phyloP scores from a whole-genome alignment of 64 coral and sea anemone species.

The Astreopora myriophthalma region DNA sequence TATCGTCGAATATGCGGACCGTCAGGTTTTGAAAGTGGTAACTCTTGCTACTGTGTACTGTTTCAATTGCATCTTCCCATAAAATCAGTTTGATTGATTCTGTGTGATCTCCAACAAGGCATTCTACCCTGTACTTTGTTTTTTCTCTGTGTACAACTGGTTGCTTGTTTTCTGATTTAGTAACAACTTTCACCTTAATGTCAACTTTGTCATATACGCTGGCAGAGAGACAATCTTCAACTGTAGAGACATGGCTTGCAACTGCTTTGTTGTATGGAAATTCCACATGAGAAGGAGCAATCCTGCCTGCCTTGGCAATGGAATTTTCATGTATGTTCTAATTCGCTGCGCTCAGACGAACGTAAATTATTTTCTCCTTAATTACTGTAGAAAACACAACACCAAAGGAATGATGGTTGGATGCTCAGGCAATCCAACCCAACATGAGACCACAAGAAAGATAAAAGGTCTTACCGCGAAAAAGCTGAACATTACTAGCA shows the following conservation, averaged over 20 bases:
- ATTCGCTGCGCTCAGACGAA: no score
- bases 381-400: conserved; percentile 36
- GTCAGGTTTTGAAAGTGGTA: conserved; percentile 48
- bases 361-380: conserved; percentile 30
- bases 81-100: conserved; percentile 67
- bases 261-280: conserved; percentile 40
- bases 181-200: conserved; percentile 53
- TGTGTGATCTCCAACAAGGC: conserved; percentile 59
- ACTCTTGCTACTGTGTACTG: conserved; percentile 12
- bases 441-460: no score
- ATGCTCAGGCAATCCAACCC: no score
- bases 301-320: conserved; percentile 48
- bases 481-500: no score
- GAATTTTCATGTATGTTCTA: no score
- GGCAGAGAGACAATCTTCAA: conserved; percentile 5
- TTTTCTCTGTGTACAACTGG: not conserved
- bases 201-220: conserved; percentile 49
- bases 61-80: conserved; percentile 66
- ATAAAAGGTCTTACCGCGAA: no score
- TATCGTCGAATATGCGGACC: conserved; percentile 30
- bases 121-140: conserved; percentile 63
- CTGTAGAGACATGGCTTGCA: conserved; percentile 1
- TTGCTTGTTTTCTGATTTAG: conserved; percentile 52
- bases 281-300: not conserved
- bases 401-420: no score